Evolutionary conservation across 2,888 invertebrate genomes (phyloP).

Genomic region (Rhorus exstirpatorius): DNA sequence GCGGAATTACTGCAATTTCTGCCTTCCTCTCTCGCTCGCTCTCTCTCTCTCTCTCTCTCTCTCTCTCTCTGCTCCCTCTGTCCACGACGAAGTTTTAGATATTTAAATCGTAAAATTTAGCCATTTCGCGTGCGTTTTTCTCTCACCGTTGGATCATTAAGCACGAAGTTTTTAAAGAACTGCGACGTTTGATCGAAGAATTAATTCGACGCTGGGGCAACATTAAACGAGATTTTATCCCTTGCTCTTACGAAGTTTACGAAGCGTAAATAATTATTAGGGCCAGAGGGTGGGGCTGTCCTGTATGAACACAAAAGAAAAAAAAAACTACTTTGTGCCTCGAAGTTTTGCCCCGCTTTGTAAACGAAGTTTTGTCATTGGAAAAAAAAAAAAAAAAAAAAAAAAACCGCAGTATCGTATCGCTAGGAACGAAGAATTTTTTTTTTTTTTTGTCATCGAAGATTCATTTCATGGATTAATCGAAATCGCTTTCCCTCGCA

Average conservation of each 20-base stretch:
- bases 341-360: slow-evolving; percentile 19
- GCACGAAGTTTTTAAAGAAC: slow-evolving; percentile 70
- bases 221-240: slow-evolving; percentile 16
- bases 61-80: background rate
- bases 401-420: slow-evolving; percentile 20
- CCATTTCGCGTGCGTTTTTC: slow-evolving; percentile 43
- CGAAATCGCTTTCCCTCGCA: slow-evolving; percentile 38
- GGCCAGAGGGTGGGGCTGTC: slow-evolving; percentile 36
- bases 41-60: slow-evolving; percentile 23
- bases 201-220: slow-evolving; percentile 22
- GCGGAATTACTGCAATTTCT: slow-evolving; percentile 9
- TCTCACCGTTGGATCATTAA: slow-evolving; percentile 28
- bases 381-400: slow-evolving; percentile 25
- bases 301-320: slow-evolving; percentile 4
- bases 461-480: slow-evolving; percentile 57
- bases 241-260: slow-evolving; percentile 51
- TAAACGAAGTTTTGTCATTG: slow-evolving; percentile 26
- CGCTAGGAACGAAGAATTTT: slow-evolving; percentile 43
- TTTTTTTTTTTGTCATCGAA: slow-evolving; percentile 41
- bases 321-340: slow-evolving; percentile 35
- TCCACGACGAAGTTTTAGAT: slow-evolving; percentile 37
- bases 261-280: slow-evolving; percentile 46
- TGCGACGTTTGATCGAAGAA: slow-evolving; percentile 58
- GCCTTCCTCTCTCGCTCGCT: slow-evolving; percentile 8
- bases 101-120: slow-evolving; percentile 58